These are phyloP conservation scores for Rhegmatorhina hoffmannsi DNA, from an alignment of 2,113 vertebrate genomes.

Conservation along the genomic window DNA sequence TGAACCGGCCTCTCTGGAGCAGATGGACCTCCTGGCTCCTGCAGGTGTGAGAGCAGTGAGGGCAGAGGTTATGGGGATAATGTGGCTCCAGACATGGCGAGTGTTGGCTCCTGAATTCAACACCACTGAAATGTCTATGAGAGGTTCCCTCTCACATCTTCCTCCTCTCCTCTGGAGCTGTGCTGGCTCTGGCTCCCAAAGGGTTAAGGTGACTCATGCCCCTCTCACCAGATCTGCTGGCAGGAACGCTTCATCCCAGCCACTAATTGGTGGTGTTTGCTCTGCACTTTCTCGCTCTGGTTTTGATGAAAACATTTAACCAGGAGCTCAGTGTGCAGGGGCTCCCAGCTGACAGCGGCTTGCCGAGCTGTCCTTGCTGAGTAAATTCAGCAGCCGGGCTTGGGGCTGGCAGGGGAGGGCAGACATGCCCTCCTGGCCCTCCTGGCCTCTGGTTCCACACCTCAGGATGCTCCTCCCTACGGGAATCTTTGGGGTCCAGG, in stretches of 20 bases:
- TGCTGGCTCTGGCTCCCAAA: background rate
- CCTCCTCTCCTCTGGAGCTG: background rate
- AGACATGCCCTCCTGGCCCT: background rate
- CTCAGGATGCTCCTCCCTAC: background rate
- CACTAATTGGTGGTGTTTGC: conserved; percentile 67
- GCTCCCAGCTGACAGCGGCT: conserved; percentile 57
- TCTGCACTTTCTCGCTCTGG: conserved; percentile 62
- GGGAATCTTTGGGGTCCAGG: background rate
- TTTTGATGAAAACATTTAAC: conserved; percentile 71
- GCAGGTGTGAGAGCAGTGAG: background rate
- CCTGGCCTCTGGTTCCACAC: background rate
- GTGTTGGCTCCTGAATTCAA: background rate
- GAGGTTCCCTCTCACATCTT: background rate
- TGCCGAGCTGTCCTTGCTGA: conserved; percentile 16
- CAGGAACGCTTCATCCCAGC: conserved; percentile 50
- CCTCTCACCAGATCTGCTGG: conserved; percentile 54
- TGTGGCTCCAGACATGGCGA: rapidly evolving
- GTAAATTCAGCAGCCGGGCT: background rate
- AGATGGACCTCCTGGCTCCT: background rate
- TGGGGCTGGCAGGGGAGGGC: background rate
- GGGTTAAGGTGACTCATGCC: conserved; percentile 66
- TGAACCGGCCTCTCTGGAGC: background rate
- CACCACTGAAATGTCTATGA: background rate
- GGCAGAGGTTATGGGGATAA: background rate
- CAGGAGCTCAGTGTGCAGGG: conserved; percentile 46